Percentiles rank a stretch among this genome's conserved stretches.
Conservation (phyloP, 2,797 vertebrate species). For the Poliocrania exsul region DNA sequence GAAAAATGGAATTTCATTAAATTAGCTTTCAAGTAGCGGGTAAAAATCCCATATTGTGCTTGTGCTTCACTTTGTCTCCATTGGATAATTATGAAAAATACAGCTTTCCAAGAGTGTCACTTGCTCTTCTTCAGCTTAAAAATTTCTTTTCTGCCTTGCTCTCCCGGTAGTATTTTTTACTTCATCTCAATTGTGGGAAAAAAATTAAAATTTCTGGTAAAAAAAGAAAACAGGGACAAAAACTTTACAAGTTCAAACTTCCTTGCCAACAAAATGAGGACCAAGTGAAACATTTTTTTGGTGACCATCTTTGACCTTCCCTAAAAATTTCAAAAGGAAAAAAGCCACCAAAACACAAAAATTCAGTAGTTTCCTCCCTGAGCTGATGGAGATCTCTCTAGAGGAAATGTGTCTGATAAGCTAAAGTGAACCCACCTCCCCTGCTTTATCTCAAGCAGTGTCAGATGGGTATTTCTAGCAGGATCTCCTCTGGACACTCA, state of each 20-base stretch:
- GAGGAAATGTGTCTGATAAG: slow-evolving; percentile 58
- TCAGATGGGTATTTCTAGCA: slow-evolving; percentile 59
- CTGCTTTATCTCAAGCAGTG: slow-evolving; percentile 58
- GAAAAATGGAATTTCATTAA: slow-evolving; percentile 48
- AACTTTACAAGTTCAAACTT: not conserved
- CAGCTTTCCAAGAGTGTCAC: not conserved
- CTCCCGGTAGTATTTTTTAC: slow-evolving; percentile 8
- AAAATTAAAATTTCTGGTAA: not conserved
- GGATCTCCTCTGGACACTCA: slow-evolving; percentile 32
- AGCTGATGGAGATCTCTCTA: slow-evolving; percentile 61
- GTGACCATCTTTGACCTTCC: not conserved
- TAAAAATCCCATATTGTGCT: not conserved
- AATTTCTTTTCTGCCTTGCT: not conserved
- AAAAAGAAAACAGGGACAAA: not conserved
- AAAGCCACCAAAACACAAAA: slow-evolving; percentile 21
- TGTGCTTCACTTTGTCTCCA: slow-evolving; percentile 17
- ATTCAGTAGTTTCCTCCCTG: slow-evolving; percentile 6
- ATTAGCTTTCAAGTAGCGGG: not conserved
- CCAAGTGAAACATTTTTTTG: not conserved
- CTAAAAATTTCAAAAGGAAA: not conserved
- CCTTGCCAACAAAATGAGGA: not conserved
- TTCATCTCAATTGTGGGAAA: not conserved
- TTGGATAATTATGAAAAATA: slow-evolving; percentile 56
- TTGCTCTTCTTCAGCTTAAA: slow-evolving; percentile 15
- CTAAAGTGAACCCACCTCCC: slow-evolving; percentile 19